Conservation (phyloP, 2,113 vertebrate genomes). For the Peromyscus maniculatus region DNA sequence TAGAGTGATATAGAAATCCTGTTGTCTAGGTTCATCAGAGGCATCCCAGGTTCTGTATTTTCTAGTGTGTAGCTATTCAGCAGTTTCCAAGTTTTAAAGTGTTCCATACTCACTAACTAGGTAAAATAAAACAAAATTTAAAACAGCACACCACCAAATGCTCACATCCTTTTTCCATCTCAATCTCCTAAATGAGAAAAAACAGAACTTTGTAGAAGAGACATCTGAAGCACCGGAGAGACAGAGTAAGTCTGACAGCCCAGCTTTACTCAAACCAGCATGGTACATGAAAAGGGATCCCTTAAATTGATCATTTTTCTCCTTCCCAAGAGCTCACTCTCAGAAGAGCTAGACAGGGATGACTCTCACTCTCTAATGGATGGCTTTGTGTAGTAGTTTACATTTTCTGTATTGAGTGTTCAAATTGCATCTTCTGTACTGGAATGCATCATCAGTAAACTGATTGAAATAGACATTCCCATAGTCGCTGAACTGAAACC, state of each 20-base stretch:
- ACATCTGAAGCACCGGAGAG: background rate
- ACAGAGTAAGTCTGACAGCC: background rate
- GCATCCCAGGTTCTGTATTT: background rate
- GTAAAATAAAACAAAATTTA: background rate
- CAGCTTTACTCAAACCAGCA: background rate
- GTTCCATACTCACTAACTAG: background rate
- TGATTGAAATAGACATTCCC: background rate
- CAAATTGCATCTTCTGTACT: background rate
- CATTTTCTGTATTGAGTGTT: background rate
- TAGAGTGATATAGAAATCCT: background rate
- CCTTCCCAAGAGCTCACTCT: background rate
- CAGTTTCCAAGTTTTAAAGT: background rate
- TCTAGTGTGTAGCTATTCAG: background rate
- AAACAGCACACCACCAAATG: background rate
- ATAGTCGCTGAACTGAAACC: background rate
- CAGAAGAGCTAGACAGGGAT: background rate
- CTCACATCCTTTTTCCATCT: background rate
- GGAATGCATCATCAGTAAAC: background rate
- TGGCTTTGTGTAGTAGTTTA: background rate
- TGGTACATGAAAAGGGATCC: accelerated
- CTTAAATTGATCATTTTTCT: background rate
- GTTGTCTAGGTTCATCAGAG: background rate
- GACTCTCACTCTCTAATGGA: background rate
- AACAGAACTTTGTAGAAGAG: background rate
- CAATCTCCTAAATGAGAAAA: background rate